Percentiles rank a stretch among this genome's conserved stretches.
These are phyloP conservation scores for Epinephelus awoara DNA, from an alignment of 2,797 vertebrate species.

Conservation along the genomic window DNA sequence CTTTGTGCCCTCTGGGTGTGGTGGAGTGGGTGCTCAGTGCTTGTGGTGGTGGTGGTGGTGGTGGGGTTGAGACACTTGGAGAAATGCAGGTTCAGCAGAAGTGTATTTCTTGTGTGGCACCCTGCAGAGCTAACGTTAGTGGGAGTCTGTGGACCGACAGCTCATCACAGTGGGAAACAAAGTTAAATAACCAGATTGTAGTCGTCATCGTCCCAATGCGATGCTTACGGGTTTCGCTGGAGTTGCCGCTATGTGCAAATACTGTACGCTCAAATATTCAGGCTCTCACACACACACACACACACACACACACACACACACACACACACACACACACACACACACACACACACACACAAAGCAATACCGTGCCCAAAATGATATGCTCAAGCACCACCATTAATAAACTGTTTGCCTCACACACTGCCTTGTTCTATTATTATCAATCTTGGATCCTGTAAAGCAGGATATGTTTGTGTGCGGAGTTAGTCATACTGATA, in stretches of 20 bases:
- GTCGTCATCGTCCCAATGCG: conserved; percentile 29
- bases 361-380: neutral
- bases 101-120: conserved; percentile 56
- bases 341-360: neutral
- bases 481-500: neutral
- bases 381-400: conserved; percentile 17
- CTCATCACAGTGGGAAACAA: conserved; percentile 46
- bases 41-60: neutral
- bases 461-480: neutral
- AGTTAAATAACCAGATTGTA: conserved; percentile 47
- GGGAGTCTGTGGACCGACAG: conserved; percentile 41
- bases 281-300: neutral
- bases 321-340: conserved; percentile 1
- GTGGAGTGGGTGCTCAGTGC: neutral
- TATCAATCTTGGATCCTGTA: conserved; percentile 2
- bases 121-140: conserved; percentile 52
- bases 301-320: neutral
- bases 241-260: conserved; percentile 39
- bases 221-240: conserved; percentile 27
- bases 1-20: conserved; percentile 31
- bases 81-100: conserved; percentile 72
- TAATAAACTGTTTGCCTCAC: conserved; percentile 8
- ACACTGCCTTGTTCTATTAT: conserved; percentile 17
- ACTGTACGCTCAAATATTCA: neutral
- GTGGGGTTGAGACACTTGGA: conserved; percentile 36